Evolutionary conservation across 2,888 invertebrate genomes (phyloP).

Genomic region (Xestia xanthographa): DNA sequence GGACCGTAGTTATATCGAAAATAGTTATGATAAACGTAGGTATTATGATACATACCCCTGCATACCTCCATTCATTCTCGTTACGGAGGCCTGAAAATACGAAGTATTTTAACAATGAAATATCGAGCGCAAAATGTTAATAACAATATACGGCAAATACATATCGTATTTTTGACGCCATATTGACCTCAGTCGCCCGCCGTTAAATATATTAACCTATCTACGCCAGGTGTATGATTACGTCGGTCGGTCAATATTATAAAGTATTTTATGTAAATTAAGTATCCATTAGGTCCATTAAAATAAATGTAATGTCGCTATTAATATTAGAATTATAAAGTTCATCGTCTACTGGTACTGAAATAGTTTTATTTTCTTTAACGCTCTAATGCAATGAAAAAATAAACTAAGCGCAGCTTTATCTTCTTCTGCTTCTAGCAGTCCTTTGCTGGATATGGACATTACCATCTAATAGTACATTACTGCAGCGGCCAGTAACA

Average conservation of each 20-base stretch:
- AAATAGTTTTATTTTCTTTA: not conserved
- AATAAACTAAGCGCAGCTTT: not conserved
- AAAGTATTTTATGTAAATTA: constrained; percentile 46
- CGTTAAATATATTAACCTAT: constrained; percentile 12
- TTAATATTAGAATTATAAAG: constrained; percentile 46
- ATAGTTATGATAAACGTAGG: too few species aligned
- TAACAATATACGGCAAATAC: constrained; percentile 1
- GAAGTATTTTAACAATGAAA: constrained; percentile 13
- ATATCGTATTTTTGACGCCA: constrained; percentile 1
- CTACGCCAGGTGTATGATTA: constrained; percentile 39
- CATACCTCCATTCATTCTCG: constrained; percentile 7
- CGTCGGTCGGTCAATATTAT: constrained; percentile 22
- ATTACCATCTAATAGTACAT: too few species aligned
- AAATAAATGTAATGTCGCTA: constrained; percentile 36
- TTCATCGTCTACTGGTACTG: constrained; percentile 18
- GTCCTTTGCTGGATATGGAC: not conserved
- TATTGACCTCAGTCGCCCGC: constrained; percentile 13
- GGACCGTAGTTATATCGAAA: too few species aligned
- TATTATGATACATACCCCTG: too few species aligned
- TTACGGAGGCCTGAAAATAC: not conserved
- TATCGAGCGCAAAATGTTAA: not conserved
- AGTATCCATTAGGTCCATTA: constrained; percentile 39
- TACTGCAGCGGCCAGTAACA: too few species aligned
- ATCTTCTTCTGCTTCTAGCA: not conserved
- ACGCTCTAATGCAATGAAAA: not conserved